These are phyloP conservation scores for Macropus fuliginosus DNA, from an alignment of 2,797 vertebrate genomes.

Conservation along the genomic window DNA sequence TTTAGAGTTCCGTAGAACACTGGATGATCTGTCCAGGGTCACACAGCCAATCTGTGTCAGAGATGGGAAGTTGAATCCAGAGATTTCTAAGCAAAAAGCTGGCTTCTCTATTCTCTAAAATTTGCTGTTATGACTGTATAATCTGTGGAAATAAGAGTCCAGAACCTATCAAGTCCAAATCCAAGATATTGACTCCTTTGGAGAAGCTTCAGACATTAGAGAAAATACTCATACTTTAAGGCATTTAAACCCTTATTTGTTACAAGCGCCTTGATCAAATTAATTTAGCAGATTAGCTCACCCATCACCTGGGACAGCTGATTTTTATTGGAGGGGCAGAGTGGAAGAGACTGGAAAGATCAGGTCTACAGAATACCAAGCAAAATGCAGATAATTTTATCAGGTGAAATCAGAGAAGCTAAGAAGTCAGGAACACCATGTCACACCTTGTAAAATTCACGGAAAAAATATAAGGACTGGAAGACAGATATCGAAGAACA, in stretches of 20 bases:
- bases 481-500: too few relatives aligned
- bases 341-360: neutral
- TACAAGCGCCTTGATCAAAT: neutral
- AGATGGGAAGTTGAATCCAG: too few relatives aligned
- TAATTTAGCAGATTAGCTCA: neutral
- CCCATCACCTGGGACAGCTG: neutral
- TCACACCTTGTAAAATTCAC: too few relatives aligned
- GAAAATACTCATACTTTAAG: neutral
- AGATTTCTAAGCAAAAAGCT: neutral
- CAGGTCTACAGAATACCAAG: slow-evolving; percentile 14
- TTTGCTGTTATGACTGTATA: too few relatives aligned
- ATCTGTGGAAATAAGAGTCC: neutral
- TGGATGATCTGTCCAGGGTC: too few relatives aligned
- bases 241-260: neutral
- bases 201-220: neutral
- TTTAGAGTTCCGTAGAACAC: too few relatives aligned
- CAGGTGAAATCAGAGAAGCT: too few relatives aligned
- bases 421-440: too few relatives aligned
- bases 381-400: neutral
- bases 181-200: slow-evolving; percentile 3
- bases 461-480: too few relatives aligned
- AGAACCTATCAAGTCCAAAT: slow-evolving; percentile 2
- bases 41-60: too few relatives aligned
- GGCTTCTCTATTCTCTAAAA: too few relatives aligned
- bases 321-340: too few relatives aligned